Evolutionary conservation across 2,797 vertebrate species (phyloP).

Genomic region (Phataginus tetradactyla): DNA sequence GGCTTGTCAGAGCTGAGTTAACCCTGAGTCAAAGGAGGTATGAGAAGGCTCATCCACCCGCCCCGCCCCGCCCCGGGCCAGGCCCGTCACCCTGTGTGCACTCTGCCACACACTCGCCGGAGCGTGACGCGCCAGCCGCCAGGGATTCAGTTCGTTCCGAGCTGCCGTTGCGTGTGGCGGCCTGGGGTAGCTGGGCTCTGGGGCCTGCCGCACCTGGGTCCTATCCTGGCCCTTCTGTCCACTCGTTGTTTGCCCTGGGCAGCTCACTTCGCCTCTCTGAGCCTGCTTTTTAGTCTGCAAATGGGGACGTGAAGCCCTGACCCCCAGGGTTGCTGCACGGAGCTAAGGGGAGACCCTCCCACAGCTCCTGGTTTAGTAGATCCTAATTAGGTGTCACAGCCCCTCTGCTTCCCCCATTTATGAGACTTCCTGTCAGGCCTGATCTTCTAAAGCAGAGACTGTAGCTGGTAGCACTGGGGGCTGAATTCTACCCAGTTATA

Average conservation of each 20-base stretch:
- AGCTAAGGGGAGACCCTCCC: neutral
- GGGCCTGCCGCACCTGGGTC: neutral
- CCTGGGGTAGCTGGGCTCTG: neutral
- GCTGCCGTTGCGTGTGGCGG: neutral
- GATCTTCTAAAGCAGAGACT: neutral
- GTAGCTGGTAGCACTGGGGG: neutral
- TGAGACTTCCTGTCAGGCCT: neutral
- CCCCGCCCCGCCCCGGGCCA: neutral
- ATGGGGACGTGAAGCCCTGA: neutral
- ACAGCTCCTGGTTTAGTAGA: neutral
- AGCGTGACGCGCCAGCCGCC: neutral
- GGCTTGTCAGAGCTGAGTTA: conserved; percentile 59
- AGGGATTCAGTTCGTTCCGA: neutral
- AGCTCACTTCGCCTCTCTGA: neutral
- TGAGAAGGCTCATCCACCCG: neutral
- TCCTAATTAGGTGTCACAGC: neutral
- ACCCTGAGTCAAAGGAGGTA: conserved; percentile 49
- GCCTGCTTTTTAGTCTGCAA: neutral
- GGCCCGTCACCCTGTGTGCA: neutral
- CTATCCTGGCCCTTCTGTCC: rapidly evolving
- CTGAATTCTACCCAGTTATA: neutral
- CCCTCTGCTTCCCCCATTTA: neutral
- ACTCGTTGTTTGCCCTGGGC: neutral
- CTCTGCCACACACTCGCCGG: neutral
- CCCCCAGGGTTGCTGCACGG: rapidly evolving